Percentiles rank a stretch among this genome's conserved stretches.
These are phyloP conservation scores for Ptychadena robeensis DNA, from an alignment of 2,797 vertebrate species.

Conservation along the genomic window DNA sequence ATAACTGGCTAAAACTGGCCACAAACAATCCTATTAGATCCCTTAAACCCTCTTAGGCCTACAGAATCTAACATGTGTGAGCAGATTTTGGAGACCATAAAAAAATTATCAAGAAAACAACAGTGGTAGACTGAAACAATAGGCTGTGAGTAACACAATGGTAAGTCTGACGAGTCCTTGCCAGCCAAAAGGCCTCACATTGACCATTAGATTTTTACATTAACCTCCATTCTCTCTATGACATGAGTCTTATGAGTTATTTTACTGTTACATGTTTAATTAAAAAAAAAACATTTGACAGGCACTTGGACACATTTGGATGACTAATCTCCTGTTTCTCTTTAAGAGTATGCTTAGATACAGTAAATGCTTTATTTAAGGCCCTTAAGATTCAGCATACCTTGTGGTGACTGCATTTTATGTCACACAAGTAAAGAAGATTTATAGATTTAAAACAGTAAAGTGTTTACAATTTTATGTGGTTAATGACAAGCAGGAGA, in stretches of 20 bases:
- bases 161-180: too few relatives aligned
- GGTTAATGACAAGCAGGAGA: slow-evolving; percentile 50
- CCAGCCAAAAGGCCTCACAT: too few relatives aligned
- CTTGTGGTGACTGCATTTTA: slow-evolving; percentile 39
- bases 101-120: too few relatives aligned
- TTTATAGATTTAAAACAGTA: slow-evolving; percentile 37
- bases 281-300: not conserved
- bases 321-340: not conserved
- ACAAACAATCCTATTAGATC: too few relatives aligned
- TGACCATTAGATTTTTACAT: too few relatives aligned
- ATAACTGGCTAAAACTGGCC: too few relatives aligned
- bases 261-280: not conserved
- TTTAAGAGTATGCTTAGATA: not conserved
- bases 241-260: not conserved
- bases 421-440: slow-evolving; percentile 27
- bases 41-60: too few relatives aligned
- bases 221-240: too few relatives aligned
- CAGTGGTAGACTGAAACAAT: too few relatives aligned
- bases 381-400: slow-evolving; percentile 45
- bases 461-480: slow-evolving; percentile 41
- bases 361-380: not conserved
- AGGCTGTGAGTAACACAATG: too few relatives aligned
- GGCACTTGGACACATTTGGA: not conserved
- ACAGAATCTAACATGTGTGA: too few relatives aligned
- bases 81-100: too few relatives aligned